A percentile compares a stretch with the other conserved stretches of the same genome.
Conservation (phyloP, 2,888 invertebrate species). For the Epicampocera succincta region DNA sequence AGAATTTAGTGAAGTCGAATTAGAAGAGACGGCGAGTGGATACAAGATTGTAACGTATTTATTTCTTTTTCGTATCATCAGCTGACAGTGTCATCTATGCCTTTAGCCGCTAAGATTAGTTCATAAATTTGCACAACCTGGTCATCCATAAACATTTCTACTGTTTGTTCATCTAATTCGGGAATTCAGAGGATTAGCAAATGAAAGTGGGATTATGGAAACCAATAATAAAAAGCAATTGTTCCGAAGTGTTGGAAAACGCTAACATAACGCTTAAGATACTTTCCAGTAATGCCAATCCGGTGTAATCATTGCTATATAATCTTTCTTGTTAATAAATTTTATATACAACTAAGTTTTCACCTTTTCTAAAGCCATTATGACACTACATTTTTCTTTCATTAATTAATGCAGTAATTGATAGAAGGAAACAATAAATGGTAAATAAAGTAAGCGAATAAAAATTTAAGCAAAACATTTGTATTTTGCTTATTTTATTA, state of each 20-base stretch:
- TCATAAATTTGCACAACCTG: slow-evolving; percentile 93
- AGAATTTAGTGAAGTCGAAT: slow-evolving; percentile 83
- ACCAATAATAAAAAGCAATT: slow-evolving; percentile 52
- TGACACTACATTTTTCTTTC: no score
- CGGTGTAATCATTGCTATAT: no score
- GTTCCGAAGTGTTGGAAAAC: slow-evolving; percentile 29
- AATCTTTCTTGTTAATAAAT: no score
- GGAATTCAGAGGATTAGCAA: no score
- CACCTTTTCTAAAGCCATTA: no score
- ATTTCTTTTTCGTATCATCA: slow-evolving; percentile 70
- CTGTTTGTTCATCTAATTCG: slow-evolving; percentile 84
- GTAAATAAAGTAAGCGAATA: no score
- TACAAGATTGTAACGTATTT: slow-evolving; percentile 16
- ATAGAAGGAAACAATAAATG: no score
- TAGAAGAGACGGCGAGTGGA: slow-evolving; percentile 84
- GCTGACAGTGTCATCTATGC: slow-evolving; percentile 75
- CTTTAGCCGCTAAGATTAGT: slow-evolving; percentile 87
- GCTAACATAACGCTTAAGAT: not conserved
- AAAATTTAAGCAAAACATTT: no score
- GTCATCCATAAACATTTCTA: slow-evolving; percentile 89
- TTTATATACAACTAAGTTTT: no score
- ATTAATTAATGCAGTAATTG: no score
- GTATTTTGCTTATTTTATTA: no score
- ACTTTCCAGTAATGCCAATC: not conserved
- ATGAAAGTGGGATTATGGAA: no score